Evolutionary conservation across 2,888 invertebrate genomes (phyloP).

Genomic region (Chrysodeixis includens): DNA sequence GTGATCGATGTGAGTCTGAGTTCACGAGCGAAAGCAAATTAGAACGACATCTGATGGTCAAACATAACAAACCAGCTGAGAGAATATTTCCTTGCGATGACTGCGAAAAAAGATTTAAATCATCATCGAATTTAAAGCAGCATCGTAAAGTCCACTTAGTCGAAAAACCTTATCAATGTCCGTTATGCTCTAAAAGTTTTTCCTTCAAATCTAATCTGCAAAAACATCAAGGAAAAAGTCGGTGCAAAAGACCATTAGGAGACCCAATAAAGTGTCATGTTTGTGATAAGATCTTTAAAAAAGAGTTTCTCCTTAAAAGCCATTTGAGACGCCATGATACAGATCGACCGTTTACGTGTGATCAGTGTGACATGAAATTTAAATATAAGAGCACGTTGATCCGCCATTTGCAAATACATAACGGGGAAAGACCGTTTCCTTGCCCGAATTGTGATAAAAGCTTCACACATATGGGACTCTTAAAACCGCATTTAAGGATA

Average conservation of each 20-base stretch:
- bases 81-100: slow-evolving; percentile 57
- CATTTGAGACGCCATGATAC: slow-evolving; percentile 59
- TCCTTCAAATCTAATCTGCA: slow-evolving; percentile 58
- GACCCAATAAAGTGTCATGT: slow-evolving; percentile 49
- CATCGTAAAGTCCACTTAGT: slow-evolving; percentile 64
- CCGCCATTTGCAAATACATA: slow-evolving; percentile 71
- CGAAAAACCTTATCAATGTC: slow-evolving; percentile 61
- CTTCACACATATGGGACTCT: slow-evolving; percentile 63
- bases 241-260: slow-evolving; percentile 42
- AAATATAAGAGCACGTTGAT: slow-evolving; percentile 74
- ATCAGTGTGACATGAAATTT: slow-evolving; percentile 59
- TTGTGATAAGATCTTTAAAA: slow-evolving; percentile 59
- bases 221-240: slow-evolving; percentile 53
- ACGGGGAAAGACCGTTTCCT: slow-evolving; percentile 59
- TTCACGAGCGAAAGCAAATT: slow-evolving; percentile 44
- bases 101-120: slow-evolving; percentile 68
- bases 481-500: slow-evolving; percentile 69
- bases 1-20: slow-evolving; percentile 49
- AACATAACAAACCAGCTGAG: slow-evolving; percentile 50
- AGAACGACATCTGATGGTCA: slow-evolving; percentile 41
- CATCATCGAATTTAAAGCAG: slow-evolving; percentile 66
- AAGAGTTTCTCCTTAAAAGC: slow-evolving; percentile 55
- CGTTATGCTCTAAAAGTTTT: slow-evolving; percentile 56
- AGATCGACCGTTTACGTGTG: slow-evolving; percentile 47
- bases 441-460: slow-evolving; percentile 71